Evolutionary conservation across 2,113 vertebrate genomes (phyloP), one percentile per base, ranked within the genome.

Genomic region (Acinonyx jubatus): DNA sequence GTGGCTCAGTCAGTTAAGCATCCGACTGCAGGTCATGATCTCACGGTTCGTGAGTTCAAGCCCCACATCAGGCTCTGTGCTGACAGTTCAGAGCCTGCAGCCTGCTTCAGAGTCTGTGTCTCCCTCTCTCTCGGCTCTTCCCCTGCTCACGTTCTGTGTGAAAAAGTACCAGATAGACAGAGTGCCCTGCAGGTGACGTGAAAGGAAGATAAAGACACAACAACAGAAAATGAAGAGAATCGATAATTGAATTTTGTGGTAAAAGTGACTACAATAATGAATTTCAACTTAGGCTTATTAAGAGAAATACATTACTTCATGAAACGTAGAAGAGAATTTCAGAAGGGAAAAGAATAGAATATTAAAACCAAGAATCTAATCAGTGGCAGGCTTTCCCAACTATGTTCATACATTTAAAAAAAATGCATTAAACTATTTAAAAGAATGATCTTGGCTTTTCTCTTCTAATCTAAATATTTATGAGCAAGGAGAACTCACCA

Each of bases 401-500:
- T 92, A n/a, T 5, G 0, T 80, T 97, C 63, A 92, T 96, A 57
- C 57, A 93, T 97, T 96, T 36, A 11, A 11, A 95, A 11, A 97
- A 98, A 97, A 91, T 9, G 91, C 79, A 98, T 98, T 98, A 88
- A 89, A 45, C 38, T 94, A 96, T 95, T 97, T 81, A 93, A 88
- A 97, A 98, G 84, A 96, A 96, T 74, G 74, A 97, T 76, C 33
- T 33, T 98, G 63, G 29, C 33, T 91, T 86, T 95, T 74, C 95
- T 97, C 94, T 89, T 96, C 79, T 81, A 68, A 4, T 95, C 92
- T 98, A 97, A 98, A 97, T 98, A 98, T 98, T 98, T 97, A 94
- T 95, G 78, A 97, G 94, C 93, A 91, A 94, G 79, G 85, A 97
- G 50, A 71, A 31, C 78, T 97, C 86, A 92, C 74, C 65, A 36